phyloP scores from a whole-genome alignment of 2,113 vertebrate genomes.

The Indri indri region DNA sequence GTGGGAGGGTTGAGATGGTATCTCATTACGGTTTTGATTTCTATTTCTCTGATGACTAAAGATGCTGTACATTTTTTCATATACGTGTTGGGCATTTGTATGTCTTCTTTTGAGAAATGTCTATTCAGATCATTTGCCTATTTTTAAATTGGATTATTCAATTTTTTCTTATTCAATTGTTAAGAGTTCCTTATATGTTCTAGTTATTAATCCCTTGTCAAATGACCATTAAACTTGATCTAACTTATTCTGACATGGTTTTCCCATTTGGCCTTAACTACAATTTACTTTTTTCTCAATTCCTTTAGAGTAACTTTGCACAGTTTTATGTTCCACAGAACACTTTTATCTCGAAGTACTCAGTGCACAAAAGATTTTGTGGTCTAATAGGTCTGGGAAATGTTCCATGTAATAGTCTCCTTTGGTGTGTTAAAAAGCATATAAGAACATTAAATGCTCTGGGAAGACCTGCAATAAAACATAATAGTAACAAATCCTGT shows the following conservation, averaged over 20 bases:
- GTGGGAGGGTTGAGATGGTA: too few species aligned
- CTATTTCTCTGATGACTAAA: too few species aligned
- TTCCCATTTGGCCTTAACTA: not conserved
- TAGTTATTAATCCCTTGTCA: not conserved
- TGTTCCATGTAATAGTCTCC: not conserved
- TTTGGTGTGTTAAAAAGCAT: not conserved
- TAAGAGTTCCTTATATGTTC: too few species aligned
- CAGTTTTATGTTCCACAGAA: conserved; percentile 33
- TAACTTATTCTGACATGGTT: not conserved
- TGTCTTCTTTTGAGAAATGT: too few species aligned
- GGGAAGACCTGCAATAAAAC: not conserved
- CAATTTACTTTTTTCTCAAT: not conserved
- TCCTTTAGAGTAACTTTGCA: not conserved
- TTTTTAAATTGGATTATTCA: too few species aligned
- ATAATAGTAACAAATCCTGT: not conserved
- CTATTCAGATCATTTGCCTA: too few species aligned
- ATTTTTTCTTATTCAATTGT: too few species aligned
- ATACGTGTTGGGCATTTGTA: too few species aligned
- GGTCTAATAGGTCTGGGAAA: conserved; percentile 34
- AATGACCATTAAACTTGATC: not conserved
- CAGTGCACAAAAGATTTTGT: not conserved
- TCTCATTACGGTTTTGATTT: too few species aligned
- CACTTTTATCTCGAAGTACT: not conserved
- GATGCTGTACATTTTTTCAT: too few species aligned
- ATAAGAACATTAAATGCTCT: not conserved